Evolutionary conservation across 2,797 vertebrate genomes (phyloP).

Genomic region (Ispidina lecontei): DNA sequence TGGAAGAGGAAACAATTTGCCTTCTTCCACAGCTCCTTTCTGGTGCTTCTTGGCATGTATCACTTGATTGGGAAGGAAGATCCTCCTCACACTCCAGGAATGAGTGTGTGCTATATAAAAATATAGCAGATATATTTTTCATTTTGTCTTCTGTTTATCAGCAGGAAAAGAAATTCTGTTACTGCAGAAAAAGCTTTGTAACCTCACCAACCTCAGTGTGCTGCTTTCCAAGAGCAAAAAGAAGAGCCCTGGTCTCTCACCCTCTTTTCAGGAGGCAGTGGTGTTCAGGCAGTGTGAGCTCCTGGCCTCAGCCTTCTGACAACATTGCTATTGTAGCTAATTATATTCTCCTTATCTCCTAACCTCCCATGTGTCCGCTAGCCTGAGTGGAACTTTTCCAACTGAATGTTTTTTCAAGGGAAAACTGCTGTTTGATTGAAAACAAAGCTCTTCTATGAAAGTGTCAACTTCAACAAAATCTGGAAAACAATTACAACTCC

Average conservation of each 20-base stretch:
- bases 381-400: conserved; percentile 51
- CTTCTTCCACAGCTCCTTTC: neutral
- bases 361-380: conserved; percentile 25
- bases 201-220: neutral
- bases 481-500: conserved; percentile 37
- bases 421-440: conserved; percentile 52
- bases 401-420: neutral
- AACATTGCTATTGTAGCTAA: conserved; percentile 45
- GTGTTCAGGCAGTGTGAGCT: neutral
- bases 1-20: neutral
- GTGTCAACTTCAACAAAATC: conserved; percentile 55
- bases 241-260: neutral
- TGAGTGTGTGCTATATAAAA: neutral
- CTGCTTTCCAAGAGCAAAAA: neutral
- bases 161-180: neutral
- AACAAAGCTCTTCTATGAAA: conserved; percentile 44
- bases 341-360: conserved; percentile 55
- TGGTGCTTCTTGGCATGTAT: neutral
- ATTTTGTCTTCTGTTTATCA: neutral
- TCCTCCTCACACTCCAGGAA: neutral
- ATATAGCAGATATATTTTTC: neutral
- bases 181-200: neutral
- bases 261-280: neutral
- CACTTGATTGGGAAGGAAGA: neutral
- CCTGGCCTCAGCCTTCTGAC: conserved; percentile 12